Conservation (phyloP, 2,888 invertebrate species). For the Cyaniris semiargus region DNA sequence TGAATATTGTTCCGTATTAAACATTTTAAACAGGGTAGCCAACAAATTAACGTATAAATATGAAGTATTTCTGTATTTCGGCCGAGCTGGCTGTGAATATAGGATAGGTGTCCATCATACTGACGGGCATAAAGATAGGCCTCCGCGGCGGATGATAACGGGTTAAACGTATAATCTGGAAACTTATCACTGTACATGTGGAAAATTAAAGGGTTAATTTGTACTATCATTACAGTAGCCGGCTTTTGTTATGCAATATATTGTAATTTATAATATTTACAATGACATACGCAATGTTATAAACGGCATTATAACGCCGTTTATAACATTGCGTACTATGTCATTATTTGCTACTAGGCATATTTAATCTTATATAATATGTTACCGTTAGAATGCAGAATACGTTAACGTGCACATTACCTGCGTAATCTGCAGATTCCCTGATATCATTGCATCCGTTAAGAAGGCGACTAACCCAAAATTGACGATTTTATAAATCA, state of each 20-base stretch:
- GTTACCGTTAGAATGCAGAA: too few species aligned
- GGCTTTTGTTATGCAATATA: neutral
- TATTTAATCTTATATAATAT: too few species aligned
- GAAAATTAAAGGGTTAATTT: constrained; percentile 11
- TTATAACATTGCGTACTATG: too few species aligned
- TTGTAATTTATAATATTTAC: neutral
- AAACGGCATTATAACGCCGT: neutral
- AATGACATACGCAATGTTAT: too few species aligned
- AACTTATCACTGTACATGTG: constrained; percentile 3
- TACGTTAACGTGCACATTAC: too few species aligned
- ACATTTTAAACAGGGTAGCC: constrained; percentile 22
- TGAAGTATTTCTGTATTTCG: constrained; percentile 5
- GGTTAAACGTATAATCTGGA: constrained; percentile 5
- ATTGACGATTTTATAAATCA: too few species aligned
- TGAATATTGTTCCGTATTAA: neutral
- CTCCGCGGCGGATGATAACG: constrained; percentile 1
- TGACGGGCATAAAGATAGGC: constrained; percentile 11
- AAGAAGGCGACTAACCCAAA: too few species aligned
- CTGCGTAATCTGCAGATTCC: too few species aligned
- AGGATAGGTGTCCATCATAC: constrained; percentile 16
- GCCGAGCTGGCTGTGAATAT: constrained; percentile 1
- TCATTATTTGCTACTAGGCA: too few species aligned
- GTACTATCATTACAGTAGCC: neutral
- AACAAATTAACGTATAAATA: constrained; percentile 11
- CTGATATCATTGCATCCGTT: too few species aligned